phyloP scores from a whole-genome alignment of 2,113 vertebrate species.

The Thunnus maccoyii region DNA sequence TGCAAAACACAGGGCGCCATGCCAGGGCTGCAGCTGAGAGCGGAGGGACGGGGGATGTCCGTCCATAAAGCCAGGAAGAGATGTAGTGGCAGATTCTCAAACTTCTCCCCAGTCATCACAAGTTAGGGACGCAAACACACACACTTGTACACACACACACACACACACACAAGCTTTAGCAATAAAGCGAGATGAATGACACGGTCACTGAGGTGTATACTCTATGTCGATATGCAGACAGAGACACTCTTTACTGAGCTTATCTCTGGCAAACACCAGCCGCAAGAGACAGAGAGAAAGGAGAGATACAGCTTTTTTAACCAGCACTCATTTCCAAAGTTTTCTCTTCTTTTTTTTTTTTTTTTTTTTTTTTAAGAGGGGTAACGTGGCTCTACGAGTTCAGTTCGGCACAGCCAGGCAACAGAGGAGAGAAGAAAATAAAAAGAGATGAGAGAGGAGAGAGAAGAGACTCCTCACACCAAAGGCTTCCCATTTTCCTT shows the following conservation, averaged over 20 bases:
- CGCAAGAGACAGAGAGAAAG: conserved; percentile 33
- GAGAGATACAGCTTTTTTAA: conserved; percentile 46
- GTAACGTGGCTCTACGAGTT: conserved; percentile 18
- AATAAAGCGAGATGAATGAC: conserved; percentile 63
- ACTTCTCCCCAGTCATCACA: conserved; percentile 18
- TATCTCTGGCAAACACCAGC: conserved; percentile 71
- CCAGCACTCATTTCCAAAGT: conserved; percentile 31
- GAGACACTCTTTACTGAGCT: conserved; percentile 56
- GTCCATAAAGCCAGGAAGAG: background rate
- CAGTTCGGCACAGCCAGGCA: conserved; percentile 17
- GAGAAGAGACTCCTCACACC: conserved; percentile 44
- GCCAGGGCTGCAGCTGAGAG: conserved; percentile 59
- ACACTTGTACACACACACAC: background rate
- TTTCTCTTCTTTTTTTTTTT: background rate
- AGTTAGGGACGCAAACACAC: conserved; percentile 29
- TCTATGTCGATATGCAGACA: conserved; percentile 48
- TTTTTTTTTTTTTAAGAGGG: background rate
- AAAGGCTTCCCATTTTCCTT: conserved; percentile 48
- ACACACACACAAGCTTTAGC: conserved; percentile 19
- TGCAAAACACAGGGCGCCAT: conserved; percentile 32
- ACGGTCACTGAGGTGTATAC: conserved; percentile 46
- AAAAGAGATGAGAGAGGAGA: conserved; percentile 27
- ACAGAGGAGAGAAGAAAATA: conserved; percentile 32
- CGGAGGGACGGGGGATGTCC: background rate
- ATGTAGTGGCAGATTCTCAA: conserved; percentile 12